phyloP scores from a whole-genome alignment of 1,140 invertebrate species.

The Zelostemma sp. region DNA sequence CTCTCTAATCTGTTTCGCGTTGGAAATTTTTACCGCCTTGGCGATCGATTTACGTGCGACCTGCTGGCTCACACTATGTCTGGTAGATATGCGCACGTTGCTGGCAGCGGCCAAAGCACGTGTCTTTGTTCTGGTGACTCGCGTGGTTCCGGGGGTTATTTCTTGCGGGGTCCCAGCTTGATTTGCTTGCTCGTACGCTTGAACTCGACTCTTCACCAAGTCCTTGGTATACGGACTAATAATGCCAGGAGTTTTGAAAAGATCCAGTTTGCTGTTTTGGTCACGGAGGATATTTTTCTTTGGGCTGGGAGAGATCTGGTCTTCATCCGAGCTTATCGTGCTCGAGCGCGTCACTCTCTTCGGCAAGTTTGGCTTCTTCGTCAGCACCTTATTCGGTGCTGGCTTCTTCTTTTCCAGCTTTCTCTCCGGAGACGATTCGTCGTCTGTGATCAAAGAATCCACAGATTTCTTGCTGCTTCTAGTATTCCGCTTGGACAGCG shows the following conservation, averaged over 20 bases:
- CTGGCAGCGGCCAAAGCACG: slow-evolving; percentile 51
- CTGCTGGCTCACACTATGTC: slow-evolving; percentile 36
- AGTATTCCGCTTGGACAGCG: background rate
- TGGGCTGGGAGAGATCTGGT: slow-evolving; percentile 36
- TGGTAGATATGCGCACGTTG: background rate
- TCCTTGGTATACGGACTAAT: slow-evolving; percentile 74
- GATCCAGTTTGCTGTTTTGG: slow-evolving; percentile 4
- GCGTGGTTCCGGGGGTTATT: slow-evolving; percentile 31
- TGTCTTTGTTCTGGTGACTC: slow-evolving; percentile 67
- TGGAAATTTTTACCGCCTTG: slow-evolving; percentile 60
- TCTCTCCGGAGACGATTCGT: slow-evolving; percentile 61
- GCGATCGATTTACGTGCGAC: slow-evolving; percentile 59
- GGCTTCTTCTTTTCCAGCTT: slow-evolving; percentile 19
- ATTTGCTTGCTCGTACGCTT: slow-evolving; percentile 73
- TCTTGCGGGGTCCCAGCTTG: slow-evolving; percentile 50
- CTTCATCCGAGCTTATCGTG: slow-evolving; percentile 53
- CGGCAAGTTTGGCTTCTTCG: slow-evolving; percentile 15
- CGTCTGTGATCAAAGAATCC: slow-evolving; percentile 62
- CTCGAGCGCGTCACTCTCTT: slow-evolving; percentile 25
- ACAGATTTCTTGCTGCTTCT: slow-evolving; percentile 4
- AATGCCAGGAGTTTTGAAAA: slow-evolving; percentile 54
- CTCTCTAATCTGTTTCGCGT: slow-evolving; percentile 52
- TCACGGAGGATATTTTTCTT: slow-evolving; percentile 3
- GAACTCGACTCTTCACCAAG: slow-evolving; percentile 74
- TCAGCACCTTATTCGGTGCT: slow-evolving; percentile 5